A percentile compares a stretch with the other conserved stretches of the same genome.
Conservation (phyloP, 35 echinoderm and acorn worm genomes). For the Holothuria glaberrima region DNA sequence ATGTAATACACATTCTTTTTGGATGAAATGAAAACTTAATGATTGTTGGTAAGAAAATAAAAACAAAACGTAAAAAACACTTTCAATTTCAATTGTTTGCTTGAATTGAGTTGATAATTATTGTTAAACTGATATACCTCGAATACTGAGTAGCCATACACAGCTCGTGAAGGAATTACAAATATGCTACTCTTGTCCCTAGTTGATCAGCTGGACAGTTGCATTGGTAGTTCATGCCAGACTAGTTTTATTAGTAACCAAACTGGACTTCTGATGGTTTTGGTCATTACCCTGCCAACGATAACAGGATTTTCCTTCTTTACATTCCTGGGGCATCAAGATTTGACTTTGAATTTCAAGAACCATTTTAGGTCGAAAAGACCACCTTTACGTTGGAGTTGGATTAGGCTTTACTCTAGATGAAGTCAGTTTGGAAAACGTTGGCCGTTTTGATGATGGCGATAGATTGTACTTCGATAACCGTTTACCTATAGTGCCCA, state of each 20-base stretch:
- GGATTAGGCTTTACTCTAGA: not conserved
- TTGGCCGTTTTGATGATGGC: conserved; percentile 15
- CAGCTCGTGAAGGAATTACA: too few species aligned
- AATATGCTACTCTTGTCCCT: not conserved
- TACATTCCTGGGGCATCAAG: conserved; percentile 46
- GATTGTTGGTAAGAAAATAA: too few species aligned
- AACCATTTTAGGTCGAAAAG: conserved; percentile 38
- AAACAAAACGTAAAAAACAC: too few species aligned
- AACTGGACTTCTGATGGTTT: conserved; percentile 27
- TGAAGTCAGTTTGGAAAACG: not conserved
- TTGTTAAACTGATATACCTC: too few species aligned
- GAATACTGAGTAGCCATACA: not conserved
- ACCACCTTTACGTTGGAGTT: conserved; percentile 45
- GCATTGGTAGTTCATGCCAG: conserved; percentile 14
- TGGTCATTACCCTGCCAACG: not conserved
- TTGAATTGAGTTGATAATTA: not conserved
- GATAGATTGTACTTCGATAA: conserved; percentile 44
- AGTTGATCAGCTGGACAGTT: conserved; percentile 33
- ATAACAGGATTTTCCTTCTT: conserved; percentile 30
- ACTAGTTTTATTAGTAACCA: conserved; percentile 25
- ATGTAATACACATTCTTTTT: too few species aligned
- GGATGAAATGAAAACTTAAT: too few species aligned
- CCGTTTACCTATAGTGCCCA: not conserved
- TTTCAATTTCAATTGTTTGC: not conserved
- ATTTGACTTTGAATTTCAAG: conserved; percentile 31